phyloP scores from a whole-genome alignment of 1,140 invertebrate genomes.

The Drosophila cardini region DNA sequence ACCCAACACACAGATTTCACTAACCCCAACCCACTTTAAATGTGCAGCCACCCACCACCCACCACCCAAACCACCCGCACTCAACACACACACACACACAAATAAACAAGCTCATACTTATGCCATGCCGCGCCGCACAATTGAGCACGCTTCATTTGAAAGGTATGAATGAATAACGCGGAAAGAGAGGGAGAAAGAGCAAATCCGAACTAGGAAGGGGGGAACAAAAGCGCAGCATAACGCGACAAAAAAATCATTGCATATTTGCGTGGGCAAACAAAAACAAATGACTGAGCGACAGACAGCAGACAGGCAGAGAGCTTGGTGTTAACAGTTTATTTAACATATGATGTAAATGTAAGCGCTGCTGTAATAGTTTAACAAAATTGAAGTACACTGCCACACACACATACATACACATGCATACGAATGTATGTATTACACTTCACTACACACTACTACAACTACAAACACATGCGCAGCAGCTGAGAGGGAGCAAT shows the following conservation, averaged over 20 bases:
- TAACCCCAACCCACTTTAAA: slow-evolving; percentile 23
- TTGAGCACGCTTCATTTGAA: slow-evolving; percentile 68
- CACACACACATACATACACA: slow-evolving; percentile 3
- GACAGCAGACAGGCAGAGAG: slow-evolving; percentile 24
- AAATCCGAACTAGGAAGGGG: background rate
- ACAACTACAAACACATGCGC: slow-evolving; percentile 66
- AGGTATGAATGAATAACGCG: slow-evolving; percentile 70
- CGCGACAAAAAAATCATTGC: slow-evolving; percentile 71
- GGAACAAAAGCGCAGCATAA: slow-evolving; percentile 5
- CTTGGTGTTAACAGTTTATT: slow-evolving; percentile 66
- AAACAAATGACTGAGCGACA: slow-evolving; percentile 46
- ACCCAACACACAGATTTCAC: slow-evolving; percentile 45
- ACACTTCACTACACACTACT: slow-evolving; percentile 41
- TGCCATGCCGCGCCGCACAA: slow-evolving; percentile 30
- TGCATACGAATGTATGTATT: slow-evolving; percentile 5
- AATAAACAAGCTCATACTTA: background rate
- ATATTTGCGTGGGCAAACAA: slow-evolving; percentile 80
- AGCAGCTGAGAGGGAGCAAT: slow-evolving; percentile 77
- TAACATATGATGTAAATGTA: slow-evolving; percentile 80
- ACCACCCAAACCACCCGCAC: slow-evolving; percentile 13
- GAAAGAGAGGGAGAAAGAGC: background rate
- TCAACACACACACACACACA: background rate
- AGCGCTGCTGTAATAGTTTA: slow-evolving; percentile 76
- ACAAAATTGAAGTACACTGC: slow-evolving; percentile 48
- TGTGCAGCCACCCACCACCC: slow-evolving; percentile 21